Base-by-base conservation (phyloP, 2,888 invertebrate genomes). In the Caenorhabditis sp. region DNA sequence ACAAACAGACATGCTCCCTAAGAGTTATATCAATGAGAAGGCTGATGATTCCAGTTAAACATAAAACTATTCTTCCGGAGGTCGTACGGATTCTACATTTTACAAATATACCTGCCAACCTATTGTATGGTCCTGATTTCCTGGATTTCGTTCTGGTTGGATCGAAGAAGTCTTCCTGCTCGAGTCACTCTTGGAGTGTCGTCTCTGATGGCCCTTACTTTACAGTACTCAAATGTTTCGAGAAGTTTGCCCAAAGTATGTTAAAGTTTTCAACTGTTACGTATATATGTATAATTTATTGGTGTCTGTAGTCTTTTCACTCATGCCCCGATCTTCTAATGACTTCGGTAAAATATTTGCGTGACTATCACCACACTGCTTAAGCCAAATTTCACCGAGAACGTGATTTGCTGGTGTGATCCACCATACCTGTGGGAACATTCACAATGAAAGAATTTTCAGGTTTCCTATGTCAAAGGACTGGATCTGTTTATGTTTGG, bases 91-190 rank as follows among this genome's bases (percentile, higher is more conserved):
- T 88, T 87, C 76, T 88, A 88, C 78, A 86, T 88, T 61, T 78
- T 88, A 6, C 87, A 89, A 83, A 86, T 89, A 68, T 89, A 88
- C 70, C 80, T 89, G 11, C 89, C 88, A 26, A 89, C 88, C 2
- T 89, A 89, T 48, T 86, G 85, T 65, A 89, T 87, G 86, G 86
- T 89, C n/a, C 84, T 89, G 30, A 89, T 89, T 22, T 86, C 87
- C n/a, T 89, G 87, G 85, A 87, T 89, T 53, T 85, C 85, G 7
- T 89, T 89, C 71, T 89, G 89, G 89, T 70, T 89, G 35, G 89
- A 89, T 65, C 78, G 83, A 43, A 76, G 80, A 30, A 79, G 80
- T 73, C 61, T 85, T 0, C 85, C 85, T 1, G 85, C 85, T 1
- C 55, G 88, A 8, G 85, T 87, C 5, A 87, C 86, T 4, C 73